These are phyloP conservation scores for Montipora capricornis DNA, from an alignment of 64 coral and sea anemone species.

Conservation along the genomic window DNA sequence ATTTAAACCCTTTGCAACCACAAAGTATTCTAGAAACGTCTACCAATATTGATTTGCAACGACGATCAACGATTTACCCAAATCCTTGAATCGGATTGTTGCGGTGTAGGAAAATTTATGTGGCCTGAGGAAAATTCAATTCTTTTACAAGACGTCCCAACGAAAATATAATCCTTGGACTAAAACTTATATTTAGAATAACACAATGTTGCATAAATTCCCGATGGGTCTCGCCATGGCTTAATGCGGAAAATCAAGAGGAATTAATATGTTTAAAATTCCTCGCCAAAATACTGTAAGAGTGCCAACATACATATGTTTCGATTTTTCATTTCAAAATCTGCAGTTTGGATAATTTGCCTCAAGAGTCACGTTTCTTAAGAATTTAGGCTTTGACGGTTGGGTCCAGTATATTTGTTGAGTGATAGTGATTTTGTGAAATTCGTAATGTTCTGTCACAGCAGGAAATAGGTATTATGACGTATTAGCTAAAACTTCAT, in stretches of 20 bases:
- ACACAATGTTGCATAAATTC: neutral
- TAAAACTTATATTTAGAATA: neutral
- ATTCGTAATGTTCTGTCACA: neutral
- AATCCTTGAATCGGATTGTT: neutral
- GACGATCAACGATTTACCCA: neutral
- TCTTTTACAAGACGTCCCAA: neutral
- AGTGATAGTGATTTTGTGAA: neutral
- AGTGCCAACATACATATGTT: neutral
- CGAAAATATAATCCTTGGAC: neutral
- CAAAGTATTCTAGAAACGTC: neutral
- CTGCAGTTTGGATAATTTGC: too few species aligned
- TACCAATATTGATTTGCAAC: neutral
- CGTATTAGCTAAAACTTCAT: neutral
- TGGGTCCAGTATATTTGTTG: too few species aligned
- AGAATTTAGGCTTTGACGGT: neutral
- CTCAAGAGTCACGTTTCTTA: too few species aligned
- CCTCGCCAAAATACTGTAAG: neutral
- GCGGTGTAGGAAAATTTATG: too few species aligned
- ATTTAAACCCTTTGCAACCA: neutral
- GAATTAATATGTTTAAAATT: slow-evolving; percentile 5
- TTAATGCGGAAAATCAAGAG: neutral
- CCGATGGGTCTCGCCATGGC: neutral
- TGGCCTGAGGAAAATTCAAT: neutral
- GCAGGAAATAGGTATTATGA: neutral
- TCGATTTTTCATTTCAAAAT: neutral